These are phyloP conservation scores for Pterocles gutturalis DNA, from an alignment of 2,113 vertebrate species.

Conservation along the genomic window DNA sequence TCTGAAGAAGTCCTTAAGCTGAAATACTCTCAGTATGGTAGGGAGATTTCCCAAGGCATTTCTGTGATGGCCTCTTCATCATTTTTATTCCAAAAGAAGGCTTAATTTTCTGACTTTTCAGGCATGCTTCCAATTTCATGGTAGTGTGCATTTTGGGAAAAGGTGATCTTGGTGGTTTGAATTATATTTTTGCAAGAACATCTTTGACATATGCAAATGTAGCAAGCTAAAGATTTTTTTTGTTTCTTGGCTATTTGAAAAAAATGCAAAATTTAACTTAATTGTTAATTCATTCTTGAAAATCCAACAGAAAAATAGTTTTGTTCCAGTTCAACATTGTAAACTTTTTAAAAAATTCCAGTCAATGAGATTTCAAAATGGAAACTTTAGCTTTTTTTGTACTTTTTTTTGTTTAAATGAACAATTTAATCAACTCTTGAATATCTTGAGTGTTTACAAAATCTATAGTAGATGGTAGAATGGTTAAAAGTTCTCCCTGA, in stretches of 20 bases:
- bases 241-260: not conserved
- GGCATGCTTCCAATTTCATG: not conserved
- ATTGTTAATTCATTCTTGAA: not conserved
- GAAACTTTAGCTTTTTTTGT: not conserved
- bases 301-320: not conserved
- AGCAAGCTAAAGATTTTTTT: not conserved
- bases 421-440: not conserved
- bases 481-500: not conserved
- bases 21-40: not conserved
- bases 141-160: not conserved
- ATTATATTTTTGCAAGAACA: not conserved
- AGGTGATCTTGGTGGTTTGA: not conserved
- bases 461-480: not conserved
- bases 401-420: not conserved
- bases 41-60: conserved; percentile 18
- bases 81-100: not conserved
- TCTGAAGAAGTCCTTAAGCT: conserved; percentile 21
- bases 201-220: not conserved
- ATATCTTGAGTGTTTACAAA: not conserved
- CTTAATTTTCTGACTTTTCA: conserved; percentile 19
- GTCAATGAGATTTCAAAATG: not conserved
- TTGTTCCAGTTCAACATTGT: not conserved
- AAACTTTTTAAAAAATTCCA: not conserved
- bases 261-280: not conserved
- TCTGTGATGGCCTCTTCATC: not conserved